Evolutionary conservation across 2,888 invertebrate species (phyloP).

Genomic region (Nymphalis polychloros): DNA sequence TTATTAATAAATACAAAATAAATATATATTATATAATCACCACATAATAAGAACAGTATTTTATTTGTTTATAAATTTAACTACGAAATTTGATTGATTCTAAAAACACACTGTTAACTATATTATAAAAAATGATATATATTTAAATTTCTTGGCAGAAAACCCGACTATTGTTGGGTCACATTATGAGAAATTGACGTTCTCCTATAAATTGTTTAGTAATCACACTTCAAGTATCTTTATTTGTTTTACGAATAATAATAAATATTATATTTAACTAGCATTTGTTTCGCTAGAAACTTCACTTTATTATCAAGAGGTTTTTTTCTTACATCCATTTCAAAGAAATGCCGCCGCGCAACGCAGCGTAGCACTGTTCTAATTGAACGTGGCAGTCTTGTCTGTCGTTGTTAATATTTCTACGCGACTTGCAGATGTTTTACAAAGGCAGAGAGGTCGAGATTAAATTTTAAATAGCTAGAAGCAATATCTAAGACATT

Average conservation of each 20-base stretch:
- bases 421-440: neutral
- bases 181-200: no score
- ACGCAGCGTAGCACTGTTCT: neutral
- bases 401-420: slow-evolving; percentile 3
- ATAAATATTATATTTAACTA: neutral
- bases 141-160: no score
- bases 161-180: no score
- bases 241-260: neutral
- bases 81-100: no score
- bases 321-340: slow-evolving; percentile 2
- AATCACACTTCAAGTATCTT: no score
- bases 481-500: neutral
- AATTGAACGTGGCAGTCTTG: slow-evolving; percentile 1
- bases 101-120: no score
- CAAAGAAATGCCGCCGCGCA: neutral
- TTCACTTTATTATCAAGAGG: neutral
- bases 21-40: no score
- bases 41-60: no score
- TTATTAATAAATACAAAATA: no score
- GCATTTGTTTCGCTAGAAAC: neutral
- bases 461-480: neutral
- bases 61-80: no score
- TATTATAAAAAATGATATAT: no score
- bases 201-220: no score
- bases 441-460: neutral